Evolutionary conservation across 2,888 invertebrate species (phyloP).

Genomic region (Drosophila emarginata): DNA sequence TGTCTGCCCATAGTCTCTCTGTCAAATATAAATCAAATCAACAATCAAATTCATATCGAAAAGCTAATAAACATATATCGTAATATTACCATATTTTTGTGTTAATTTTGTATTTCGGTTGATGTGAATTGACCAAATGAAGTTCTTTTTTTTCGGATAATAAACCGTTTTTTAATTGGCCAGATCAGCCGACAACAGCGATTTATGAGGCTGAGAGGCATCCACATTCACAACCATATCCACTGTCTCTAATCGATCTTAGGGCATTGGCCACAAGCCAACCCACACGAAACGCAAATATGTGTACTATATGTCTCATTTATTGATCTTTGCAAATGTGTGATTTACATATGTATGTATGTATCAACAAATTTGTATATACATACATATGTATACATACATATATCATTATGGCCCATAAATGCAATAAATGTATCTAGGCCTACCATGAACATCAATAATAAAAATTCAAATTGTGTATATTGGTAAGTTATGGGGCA

Average conservation of each 20-base stretch:
- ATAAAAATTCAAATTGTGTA: background rate
- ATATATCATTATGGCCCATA: slow-evolving; percentile 1
- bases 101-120: background rate
- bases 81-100: slow-evolving; percentile 9
- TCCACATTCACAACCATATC: slow-evolving; percentile 33
- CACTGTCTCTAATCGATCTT: slow-evolving; percentile 17
- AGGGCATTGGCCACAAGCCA: slow-evolving; percentile 66
- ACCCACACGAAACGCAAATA: slow-evolving; percentile 41
- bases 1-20: background rate
- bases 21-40: background rate
- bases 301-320: slow-evolving; percentile 13
- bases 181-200: slow-evolving; percentile 11
- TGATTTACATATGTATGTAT: background rate
- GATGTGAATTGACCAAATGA: slow-evolving; percentile 26
- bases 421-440: background rate
- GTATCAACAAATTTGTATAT: background rate
- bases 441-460: background rate
- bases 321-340: slow-evolving; percentile 26
- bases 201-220: slow-evolving; percentile 9
- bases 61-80: slow-evolving; percentile 3
- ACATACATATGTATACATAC: background rate
- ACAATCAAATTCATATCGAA: slow-evolving; percentile 1
- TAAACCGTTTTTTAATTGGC: slow-evolving; percentile 47
- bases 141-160: slow-evolving; percentile 29
- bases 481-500: background rate